phyloP scores from a whole-genome alignment of 2,113 vertebrate species.

The Microcebus griseorufus region DNA sequence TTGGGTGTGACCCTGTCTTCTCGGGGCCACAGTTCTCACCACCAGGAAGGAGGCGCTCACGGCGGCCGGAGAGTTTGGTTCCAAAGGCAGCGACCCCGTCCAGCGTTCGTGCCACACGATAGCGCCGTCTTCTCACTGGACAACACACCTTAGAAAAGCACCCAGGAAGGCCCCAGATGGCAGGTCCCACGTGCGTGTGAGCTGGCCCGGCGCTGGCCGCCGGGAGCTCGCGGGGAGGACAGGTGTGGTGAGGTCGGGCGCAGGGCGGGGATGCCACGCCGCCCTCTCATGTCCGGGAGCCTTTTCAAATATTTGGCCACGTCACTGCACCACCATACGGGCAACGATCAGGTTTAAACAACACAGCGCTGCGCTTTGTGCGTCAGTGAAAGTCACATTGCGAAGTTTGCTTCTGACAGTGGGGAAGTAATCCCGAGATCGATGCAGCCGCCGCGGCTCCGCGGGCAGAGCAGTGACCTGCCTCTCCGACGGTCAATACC shows the following conservation, averaged over 20 bases:
- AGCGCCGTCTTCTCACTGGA: no score
- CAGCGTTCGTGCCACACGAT: no score
- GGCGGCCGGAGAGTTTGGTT: not conserved
- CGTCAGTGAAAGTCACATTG: not conserved
- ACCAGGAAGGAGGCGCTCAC: not conserved
- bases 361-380: rapidly evolving
- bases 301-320: rapidly evolving
- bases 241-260: rapidly evolving
- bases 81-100: not conserved
- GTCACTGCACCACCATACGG: rapidly evolving
- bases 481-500: rapidly evolving
- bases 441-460: rapidly evolving
- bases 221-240: rapidly evolving
- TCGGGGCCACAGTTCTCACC: not conserved
- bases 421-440: rapidly evolving
- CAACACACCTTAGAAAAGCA: not conserved
- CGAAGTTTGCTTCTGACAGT: no score
- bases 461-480: rapidly evolving
- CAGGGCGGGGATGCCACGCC: rapidly evolving
- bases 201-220: rapidly evolving
- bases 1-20: not conserved
- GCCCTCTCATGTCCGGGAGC: rapidly evolving
- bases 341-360: rapidly evolving
- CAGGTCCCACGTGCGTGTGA: not conserved
- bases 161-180: not conserved